phyloP scores from a whole-genome alignment of 2,888 invertebrate species.

The Euclidia mi region DNA sequence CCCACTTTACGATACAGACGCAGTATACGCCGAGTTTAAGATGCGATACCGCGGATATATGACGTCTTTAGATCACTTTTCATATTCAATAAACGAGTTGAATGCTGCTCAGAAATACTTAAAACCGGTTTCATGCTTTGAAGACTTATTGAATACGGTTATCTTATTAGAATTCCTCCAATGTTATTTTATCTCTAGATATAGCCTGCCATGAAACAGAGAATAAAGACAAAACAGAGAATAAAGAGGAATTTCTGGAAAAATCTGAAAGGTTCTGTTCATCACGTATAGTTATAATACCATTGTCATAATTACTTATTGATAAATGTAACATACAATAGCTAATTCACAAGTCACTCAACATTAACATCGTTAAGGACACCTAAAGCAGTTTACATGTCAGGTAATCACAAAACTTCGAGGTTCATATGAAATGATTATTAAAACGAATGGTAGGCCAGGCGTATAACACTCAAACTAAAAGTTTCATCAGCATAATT shows the following conservation, averaged over 20 bases:
- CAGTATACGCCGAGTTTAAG: slow-evolving; percentile 32
- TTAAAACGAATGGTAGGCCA: slow-evolving; percentile 64
- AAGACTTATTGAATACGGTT: background rate
- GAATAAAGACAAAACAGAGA: too few species aligned
- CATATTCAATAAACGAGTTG: slow-evolving; percentile 24
- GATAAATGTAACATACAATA: too few species aligned
- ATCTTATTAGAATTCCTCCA: background rate
- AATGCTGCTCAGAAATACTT: slow-evolving; percentile 6
- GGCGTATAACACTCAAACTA: slow-evolving; percentile 74
- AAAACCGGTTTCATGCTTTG: background rate
- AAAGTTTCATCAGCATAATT: slow-evolving; percentile 87
- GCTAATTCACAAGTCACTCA: background rate
- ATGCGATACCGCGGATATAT: slow-evolving; percentile 11
- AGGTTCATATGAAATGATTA: slow-evolving; percentile 70
- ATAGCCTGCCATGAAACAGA: too few species aligned
- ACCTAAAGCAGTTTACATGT: background rate
- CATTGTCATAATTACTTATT: too few species aligned
- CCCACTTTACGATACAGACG: slow-evolving; percentile 43
- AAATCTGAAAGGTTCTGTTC: too few species aligned
- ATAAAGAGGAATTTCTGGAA: too few species aligned
- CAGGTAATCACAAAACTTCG: slow-evolving; percentile 50
- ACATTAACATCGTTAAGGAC: background rate
- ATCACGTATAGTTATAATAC: too few species aligned
- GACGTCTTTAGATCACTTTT: slow-evolving; percentile 17
- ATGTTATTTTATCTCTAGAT: too few species aligned